Base-by-base conservation (phyloP, 1,140 invertebrate genomes). In the Drosophila equinoxialis region DNA sequence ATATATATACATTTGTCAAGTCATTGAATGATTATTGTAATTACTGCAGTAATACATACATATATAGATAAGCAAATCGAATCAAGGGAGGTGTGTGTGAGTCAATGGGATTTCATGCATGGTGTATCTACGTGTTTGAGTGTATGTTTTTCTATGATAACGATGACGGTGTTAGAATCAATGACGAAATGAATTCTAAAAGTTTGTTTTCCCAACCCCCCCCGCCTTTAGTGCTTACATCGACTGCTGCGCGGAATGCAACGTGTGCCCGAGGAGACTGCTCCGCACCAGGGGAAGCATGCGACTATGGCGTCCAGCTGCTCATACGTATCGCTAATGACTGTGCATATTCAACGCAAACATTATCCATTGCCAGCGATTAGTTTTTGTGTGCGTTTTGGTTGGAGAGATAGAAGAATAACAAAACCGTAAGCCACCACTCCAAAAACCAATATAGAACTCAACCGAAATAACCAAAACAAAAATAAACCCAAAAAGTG, bases 261-360 rank as follows among this genome's bases (percentile, higher is more conserved):
- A 68, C 84, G 84, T 58, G 78, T 92, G 80, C 81, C 91, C 42
- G 91, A 92, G 67, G 90, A 91, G 72, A 93, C 92, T 39, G 85
- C 86, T 54, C 94, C 94, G 92, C 94, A 95, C 94, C 95, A 95
- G 58, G 95, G 95, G 91, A 95, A 95, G 91, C 95, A 95, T 81
- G 94, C 94, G 66, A 94, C 94, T 90, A 95, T 93, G 66, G 94
- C 94, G 91, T 95, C 95, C 92, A 95, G 93, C 89, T 95, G 94
- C 85, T 95, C 95, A 92, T 95, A 95, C 77, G 94, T 95, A 90
- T 95, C 95, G 74, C 91, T 92, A 65, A 92, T 92, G 65, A 92
- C 91, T 92, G 77, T 71, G 62, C 37, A 68, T 58, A 39, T 33
- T 74, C 48, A 68, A 26, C 77, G 45, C 20, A 51, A 51, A 23